A percentile compares a stretch with the other conserved stretches of the same genome.
These are phyloP conservation scores for Dione juno DNA, from an alignment of 2,888 invertebrate species.

Conservation along the genomic window DNA sequence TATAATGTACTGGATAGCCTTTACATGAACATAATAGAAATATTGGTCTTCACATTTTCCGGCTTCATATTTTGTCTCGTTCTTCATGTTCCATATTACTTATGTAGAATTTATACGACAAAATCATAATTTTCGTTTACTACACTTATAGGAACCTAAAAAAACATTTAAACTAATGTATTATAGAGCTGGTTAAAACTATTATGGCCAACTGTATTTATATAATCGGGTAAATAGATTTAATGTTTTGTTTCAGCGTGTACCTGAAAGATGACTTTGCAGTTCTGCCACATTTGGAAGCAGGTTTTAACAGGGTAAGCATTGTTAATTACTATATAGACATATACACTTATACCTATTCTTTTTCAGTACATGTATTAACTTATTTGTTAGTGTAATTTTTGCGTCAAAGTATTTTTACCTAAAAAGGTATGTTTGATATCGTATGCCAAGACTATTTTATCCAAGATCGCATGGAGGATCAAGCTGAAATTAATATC, in stretches of 20 bases:
- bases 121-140: no score
- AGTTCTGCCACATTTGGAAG: conserved; percentile 89
- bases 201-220: no score
- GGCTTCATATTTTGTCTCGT: neutral
- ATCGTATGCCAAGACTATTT: no score
- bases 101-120: neutral
- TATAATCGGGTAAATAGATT: neutral
- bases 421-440: no score
- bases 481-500: no score
- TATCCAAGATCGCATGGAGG: no score
- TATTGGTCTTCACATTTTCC: neutral
- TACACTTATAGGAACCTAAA: no score
- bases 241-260: conserved; percentile 84
- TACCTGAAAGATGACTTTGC: conserved; percentile 93
- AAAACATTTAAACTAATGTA: no score
- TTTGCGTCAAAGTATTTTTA: no score
- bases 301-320: conserved; percentile 94
- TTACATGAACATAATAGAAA: neutral
- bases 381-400: neutral
- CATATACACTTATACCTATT: neutral
- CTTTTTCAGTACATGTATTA: no score
- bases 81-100: neutral
- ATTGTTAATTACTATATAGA: neutral
- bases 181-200: no score
- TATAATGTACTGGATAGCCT: neutral